Conservation (phyloP, 2,797 vertebrate genomes). For the Channa striata region DNA sequence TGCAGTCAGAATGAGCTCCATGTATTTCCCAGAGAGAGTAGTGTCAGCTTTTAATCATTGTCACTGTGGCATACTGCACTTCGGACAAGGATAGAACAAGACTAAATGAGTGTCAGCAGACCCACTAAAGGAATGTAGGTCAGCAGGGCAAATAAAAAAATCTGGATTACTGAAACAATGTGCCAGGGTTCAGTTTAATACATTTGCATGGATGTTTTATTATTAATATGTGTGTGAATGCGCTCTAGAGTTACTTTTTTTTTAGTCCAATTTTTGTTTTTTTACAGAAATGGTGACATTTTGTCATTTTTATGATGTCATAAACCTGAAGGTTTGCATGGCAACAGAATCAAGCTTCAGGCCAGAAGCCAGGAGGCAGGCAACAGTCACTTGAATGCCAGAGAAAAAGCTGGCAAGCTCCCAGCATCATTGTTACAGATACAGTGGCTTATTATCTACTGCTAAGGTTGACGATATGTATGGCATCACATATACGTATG, state of each 20-base stretch:
- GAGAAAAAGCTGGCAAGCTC: too few species aligned
- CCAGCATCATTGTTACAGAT: too few species aligned
- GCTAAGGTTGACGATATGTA: too few species aligned
- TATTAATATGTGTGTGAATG: slow-evolving; percentile 31
- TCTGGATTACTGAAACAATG: slow-evolving; percentile 52
- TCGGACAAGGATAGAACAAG: slow-evolving; percentile 31
- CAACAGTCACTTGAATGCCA: too few species aligned
- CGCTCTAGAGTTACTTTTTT: not conserved
- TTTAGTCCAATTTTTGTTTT: not conserved
- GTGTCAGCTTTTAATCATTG: slow-evolving; percentile 38
- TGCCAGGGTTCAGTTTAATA: slow-evolving; percentile 40
- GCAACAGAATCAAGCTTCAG: too few species aligned
- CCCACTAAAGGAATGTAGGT: slow-evolving; percentile 60
- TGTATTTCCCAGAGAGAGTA: slow-evolving; percentile 25
- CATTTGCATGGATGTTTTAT: slow-evolving; percentile 23
- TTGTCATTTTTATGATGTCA: not conserved
- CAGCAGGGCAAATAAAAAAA: slow-evolving; percentile 53
- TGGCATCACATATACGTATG: too few species aligned
- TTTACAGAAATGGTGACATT: not conserved
- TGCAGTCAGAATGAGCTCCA: slow-evolving; percentile 1
- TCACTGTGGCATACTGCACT: slow-evolving; percentile 1
- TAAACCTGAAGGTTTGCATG: too few species aligned
- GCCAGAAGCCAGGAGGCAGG: too few species aligned
- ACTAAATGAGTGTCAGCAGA: slow-evolving; percentile 54
- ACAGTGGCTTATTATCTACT: too few species aligned